A percentile compares a stretch with the other conserved stretches of the same genome.
These are phyloP conservation scores for Diadromus collaris DNA, from an alignment of 2,888 invertebrate genomes.

Conservation along the genomic window DNA sequence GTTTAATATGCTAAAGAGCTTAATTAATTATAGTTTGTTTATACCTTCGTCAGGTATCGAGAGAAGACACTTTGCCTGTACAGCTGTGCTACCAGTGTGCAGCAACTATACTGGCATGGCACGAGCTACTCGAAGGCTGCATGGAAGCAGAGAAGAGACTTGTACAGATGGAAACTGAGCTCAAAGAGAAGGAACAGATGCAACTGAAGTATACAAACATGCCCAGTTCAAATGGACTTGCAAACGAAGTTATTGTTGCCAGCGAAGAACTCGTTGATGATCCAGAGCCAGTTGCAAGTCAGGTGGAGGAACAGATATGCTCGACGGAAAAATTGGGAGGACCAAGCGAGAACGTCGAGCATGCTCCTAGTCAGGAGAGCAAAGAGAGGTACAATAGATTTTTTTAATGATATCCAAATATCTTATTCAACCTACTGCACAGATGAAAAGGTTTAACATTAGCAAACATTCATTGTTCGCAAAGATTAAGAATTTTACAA, in stretches of 20 bases:
- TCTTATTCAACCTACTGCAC: too few relatives aligned
- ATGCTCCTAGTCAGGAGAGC: not conserved
- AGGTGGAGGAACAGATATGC: not conserved
- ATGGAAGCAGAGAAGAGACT: conserved; percentile 81
- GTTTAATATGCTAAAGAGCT: too few relatives aligned
- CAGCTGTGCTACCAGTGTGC: conserved; percentile 86
- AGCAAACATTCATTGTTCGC: too few relatives aligned
- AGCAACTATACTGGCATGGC: conserved; percentile 84
- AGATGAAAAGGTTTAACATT: too few relatives aligned
- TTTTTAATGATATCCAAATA: not conserved
- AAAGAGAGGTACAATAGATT: conserved; percentile 38
- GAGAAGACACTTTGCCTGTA: conserved; percentile 82
- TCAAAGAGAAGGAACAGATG: not conserved
- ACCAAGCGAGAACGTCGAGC: not conserved
- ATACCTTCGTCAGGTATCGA: conserved; percentile 79
- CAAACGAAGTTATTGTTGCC: not conserved
- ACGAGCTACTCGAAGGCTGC: conserved; percentile 83
- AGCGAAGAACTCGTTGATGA: conserved; percentile 15
- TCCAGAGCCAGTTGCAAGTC: not conserved
- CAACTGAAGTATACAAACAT: not conserved
- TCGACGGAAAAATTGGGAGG: conserved; percentile 14
- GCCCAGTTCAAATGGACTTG: not conserved
- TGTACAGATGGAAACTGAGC: conserved; percentile 62
- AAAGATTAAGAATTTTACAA: too few relatives aligned
- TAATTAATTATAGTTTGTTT: not conserved